Base-by-base conservation (phyloP, 2,888 invertebrate species). In the Acrobasis consociella region DNA sequence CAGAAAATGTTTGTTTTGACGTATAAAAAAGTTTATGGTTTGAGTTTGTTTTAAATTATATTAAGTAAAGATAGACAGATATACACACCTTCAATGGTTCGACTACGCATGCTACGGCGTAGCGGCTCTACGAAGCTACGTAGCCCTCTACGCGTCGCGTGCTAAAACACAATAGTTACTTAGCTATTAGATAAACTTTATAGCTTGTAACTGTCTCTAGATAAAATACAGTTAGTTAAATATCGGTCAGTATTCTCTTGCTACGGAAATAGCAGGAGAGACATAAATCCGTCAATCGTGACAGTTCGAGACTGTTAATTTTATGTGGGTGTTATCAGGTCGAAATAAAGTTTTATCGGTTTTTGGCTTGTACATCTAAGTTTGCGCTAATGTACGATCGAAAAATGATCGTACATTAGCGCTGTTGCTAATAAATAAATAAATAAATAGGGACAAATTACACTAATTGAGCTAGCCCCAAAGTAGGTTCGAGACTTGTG, bases 181-280 rank as follows among this genome's bases (percentile, higher is more conserved):
- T 3, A 10, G 39, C 39, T 39, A 42, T 42, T 56, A 42, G 42
- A 56, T 56, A 56, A 42, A 39, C 13, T 56, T 56, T 56, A 56
- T 17, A 9, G 56, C 56, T 56, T 42, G 56, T 56, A 56, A 56
- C 42, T 22, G 56, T 56, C 56, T 46, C 42, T 22, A n/a, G 13
- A 56, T 56, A 56, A 56, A 42, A 39, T 46, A 56, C 1, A 56
- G 56, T 46, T 22, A 16, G 46, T 46, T 46, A n/a, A 13, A 46
- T 46, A 7, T 46, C 46, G 13, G 46, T 46, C 13, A 13, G n/a
- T 11, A n/a, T 46, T 13, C 13, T 11, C 46, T 46, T 46, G 46
- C 10, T 46, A 46, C 13, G 2, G 46, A 46, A 42, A 42, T 42
- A 42, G 42, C 42, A 11, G 42, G 13, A n/a, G 46, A n/a, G 0